Conservation (phyloP, 2,797 vertebrate species). For the Triplophysa yarkandensis region DNA sequence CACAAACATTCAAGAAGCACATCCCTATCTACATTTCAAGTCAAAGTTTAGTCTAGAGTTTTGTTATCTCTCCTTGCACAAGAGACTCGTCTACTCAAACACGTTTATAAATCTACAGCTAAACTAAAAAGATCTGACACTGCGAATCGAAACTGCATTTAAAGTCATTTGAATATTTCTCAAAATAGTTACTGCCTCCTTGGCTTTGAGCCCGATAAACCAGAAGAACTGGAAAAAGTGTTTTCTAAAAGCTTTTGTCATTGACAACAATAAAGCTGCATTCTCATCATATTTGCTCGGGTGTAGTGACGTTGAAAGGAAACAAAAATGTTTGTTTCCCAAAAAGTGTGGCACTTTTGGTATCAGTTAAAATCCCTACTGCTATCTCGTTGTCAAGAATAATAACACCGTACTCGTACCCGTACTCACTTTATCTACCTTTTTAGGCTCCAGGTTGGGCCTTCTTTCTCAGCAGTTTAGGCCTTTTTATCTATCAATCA, state of each 20-base stretch:
- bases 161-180: background rate
- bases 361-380: background rate
- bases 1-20: background rate
- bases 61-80: background rate
- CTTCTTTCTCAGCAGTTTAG: conserved; percentile 85
- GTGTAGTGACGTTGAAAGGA: background rate
- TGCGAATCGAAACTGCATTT: background rate
- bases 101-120: background rate
- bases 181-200: background rate
- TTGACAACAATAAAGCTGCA: background rate
- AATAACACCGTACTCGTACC: no score
- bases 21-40: conserved; percentile 9
- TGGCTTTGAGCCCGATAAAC: conserved; percentile 16
- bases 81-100: background rate
- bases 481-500: conserved; percentile 95
- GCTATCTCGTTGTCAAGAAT: no score
- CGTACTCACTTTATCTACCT: conserved; percentile 24
- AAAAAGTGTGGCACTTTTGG: background rate
- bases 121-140: background rate
- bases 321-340: conserved; percentile 13
- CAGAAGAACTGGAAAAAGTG: conserved; percentile 2
- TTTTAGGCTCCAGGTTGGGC: conserved; percentile 89
- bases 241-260: background rate
- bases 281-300: background rate
- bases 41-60: conserved; percentile 18